Evolutionary conservation across 2,113 vertebrate species (phyloP), one percentile per base, ranked within the genome.

Genomic region (Sinocyclocheilus maitianheensis): DNA sequence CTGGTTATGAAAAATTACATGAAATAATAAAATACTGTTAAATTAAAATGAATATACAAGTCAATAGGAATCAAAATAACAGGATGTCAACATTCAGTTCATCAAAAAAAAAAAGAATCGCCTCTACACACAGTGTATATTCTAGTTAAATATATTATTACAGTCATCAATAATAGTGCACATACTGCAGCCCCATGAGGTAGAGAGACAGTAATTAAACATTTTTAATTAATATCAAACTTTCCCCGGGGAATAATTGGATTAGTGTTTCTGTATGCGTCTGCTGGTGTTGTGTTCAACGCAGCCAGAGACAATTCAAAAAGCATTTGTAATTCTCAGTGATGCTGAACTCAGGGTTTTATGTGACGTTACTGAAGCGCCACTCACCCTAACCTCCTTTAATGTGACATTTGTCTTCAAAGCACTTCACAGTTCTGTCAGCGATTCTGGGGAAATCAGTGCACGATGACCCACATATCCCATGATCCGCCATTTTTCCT

Each of bases 351-450:
- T 55, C 74, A 22, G 46, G 63, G 83, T 86, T 86, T 69, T 43
- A 84, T n/a, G 48, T 65, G 10, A 37, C 43, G 34, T 22, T 77
- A 69, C 81, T 72, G 60, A 43, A 71, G 82, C 79, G 84, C 12
- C 76, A 40, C 12, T 80, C 40, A 86, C 90, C 90, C 90, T 90
- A 88, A 87, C 86, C 90, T 90, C 86, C 91, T 91, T 92, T 90
- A 88, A 90, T 91, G 91, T 92, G 84, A 93, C 93, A 93, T 92
- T 91, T 89, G 89, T 91, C 92, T 93, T 93, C 93, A 91, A 92
- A 93, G 90, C 90, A 89, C 90, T 92, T 93, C 92, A 93, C 90
- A 94, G 93, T 90, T 88, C 91, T 84, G 84, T 76, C 34, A 82
- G 81, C 22, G n/a, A 26, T 77, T 87, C 92, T 88, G 75, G 77